phyloP scores from a whole-genome alignment of 2,113 vertebrate genomes.

The Rutilus rutilus region DNA sequence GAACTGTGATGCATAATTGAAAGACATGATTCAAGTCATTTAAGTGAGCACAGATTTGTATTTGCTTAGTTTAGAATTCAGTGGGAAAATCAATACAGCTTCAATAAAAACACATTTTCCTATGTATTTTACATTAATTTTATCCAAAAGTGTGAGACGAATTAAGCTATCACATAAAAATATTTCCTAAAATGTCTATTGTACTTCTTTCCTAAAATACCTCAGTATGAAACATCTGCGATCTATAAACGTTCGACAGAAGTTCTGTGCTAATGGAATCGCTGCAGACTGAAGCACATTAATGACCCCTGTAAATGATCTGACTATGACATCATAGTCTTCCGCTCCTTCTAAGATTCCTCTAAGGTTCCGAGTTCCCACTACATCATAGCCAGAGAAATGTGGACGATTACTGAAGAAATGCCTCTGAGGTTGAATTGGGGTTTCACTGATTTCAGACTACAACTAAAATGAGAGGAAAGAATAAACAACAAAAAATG shows the following conservation, averaged over 20 bases:
- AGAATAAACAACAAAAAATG: background rate
- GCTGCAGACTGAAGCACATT: background rate
- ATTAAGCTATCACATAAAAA: background rate
- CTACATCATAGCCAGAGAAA: constrained; percentile 6
- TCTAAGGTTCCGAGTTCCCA: background rate
- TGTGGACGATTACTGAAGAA: constrained; percentile 29
- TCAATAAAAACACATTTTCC: background rate
- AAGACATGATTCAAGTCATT: background rate
- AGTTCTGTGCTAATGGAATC: background rate
- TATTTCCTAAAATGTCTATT: constrained; percentile 1
- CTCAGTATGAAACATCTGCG: background rate
- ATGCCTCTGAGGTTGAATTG: constrained; percentile 41
- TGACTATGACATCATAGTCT: constrained; percentile 28
- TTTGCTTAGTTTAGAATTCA: background rate
- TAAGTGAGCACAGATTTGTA: background rate
- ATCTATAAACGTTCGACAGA: background rate
- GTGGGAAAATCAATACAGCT: background rate
- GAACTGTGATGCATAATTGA: background rate
- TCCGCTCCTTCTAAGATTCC: background rate
- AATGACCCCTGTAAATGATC: constrained; percentile 34
- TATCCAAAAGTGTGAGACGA: background rate
- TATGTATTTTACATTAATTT: background rate
- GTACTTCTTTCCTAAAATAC: background rate
- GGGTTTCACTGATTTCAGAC: constrained; percentile 17
- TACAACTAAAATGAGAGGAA: background rate